Evolutionary conservation across 1,140 invertebrate genomes (phyloP).

Genomic region (Aphis gossypii): DNA sequence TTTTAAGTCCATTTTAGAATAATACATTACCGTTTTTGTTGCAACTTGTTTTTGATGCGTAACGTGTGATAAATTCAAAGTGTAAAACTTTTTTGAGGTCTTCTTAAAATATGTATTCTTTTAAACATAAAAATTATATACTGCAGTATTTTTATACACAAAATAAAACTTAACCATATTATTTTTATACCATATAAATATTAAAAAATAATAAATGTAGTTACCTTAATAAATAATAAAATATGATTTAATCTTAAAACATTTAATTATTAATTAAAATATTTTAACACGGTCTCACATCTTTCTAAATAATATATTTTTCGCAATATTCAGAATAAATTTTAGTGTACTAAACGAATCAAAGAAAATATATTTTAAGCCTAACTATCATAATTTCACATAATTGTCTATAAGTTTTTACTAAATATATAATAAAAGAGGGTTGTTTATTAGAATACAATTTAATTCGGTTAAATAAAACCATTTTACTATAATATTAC

Average conservation of each 20-base stretch:
- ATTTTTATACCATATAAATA: not conserved
- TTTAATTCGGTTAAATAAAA: not conserved
- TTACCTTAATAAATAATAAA: not conserved
- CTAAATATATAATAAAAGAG: not conserved
- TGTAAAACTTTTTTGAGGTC: not conserved
- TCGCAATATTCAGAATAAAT: not conserved
- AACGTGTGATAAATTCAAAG: not conserved
- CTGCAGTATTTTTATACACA: not conserved
- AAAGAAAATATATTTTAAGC: not conserved
- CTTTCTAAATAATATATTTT: not conserved
- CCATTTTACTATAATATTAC: not conserved
- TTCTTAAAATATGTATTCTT: not conserved
- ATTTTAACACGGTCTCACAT: not conserved
- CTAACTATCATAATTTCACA: not conserved
- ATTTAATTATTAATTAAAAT: not conserved
- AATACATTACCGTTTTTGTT: not conserved
- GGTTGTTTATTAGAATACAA: not conserved
- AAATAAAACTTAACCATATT: not conserved
- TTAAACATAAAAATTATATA: not conserved
- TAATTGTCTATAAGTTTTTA: not conserved
- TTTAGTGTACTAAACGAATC: not conserved
- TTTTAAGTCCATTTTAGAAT: not conserved
- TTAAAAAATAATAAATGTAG: not conserved
- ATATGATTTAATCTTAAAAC: not conserved
- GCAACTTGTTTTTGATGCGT: not conserved